A percentile compares a stretch with the other conserved stretches of the same genome.
Conservation (phyloP, 2,888 invertebrate genomes). For the Eristalis arbustorum region DNA sequence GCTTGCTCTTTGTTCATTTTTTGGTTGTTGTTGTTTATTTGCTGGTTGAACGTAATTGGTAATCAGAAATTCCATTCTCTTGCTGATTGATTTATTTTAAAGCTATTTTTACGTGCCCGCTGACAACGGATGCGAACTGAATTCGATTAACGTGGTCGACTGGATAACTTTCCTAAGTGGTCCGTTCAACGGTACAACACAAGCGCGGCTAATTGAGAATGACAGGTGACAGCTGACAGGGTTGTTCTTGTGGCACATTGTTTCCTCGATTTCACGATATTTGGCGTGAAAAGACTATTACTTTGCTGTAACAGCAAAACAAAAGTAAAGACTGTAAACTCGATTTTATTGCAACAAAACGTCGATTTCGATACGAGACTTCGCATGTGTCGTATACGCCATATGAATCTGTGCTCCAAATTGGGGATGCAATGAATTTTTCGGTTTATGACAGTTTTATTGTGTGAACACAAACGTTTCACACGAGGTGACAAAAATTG, state of each 20-base stretch:
- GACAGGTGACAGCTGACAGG: slow-evolving; percentile 40
- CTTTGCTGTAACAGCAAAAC: neutral
- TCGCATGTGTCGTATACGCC: neutral
- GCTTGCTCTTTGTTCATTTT: neutral
- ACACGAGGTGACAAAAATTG: slow-evolving; percentile 2
- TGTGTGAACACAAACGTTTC: neutral
- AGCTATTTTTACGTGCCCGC: slow-evolving; percentile 54
- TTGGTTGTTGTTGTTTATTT: slow-evolving; percentile 14
- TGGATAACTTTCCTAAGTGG: neutral
- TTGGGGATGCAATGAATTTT: slow-evolving; percentile 14
- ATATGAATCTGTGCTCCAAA: neutral
- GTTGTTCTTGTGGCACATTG: neutral
- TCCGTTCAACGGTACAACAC: slow-evolving; percentile 19
- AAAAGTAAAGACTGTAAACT: neutral
- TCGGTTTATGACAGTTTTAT: slow-evolving; percentile 19
- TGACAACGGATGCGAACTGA: slow-evolving; percentile 23
- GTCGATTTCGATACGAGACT: neutral
- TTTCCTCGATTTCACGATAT: too few species aligned
- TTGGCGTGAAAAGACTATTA: neutral
- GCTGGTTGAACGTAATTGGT: slow-evolving; percentile 36
- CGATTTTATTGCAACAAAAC: slow-evolving; percentile 4
- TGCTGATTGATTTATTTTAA: slow-evolving; percentile 62
- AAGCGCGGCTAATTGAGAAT: slow-evolving; percentile 56
- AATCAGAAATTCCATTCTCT: slow-evolving; percentile 61
- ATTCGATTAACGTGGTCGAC: slow-evolving; percentile 8